Base-by-base conservation (phyloP, 2,888 invertebrate species). In the Pollenia labialis region DNA sequence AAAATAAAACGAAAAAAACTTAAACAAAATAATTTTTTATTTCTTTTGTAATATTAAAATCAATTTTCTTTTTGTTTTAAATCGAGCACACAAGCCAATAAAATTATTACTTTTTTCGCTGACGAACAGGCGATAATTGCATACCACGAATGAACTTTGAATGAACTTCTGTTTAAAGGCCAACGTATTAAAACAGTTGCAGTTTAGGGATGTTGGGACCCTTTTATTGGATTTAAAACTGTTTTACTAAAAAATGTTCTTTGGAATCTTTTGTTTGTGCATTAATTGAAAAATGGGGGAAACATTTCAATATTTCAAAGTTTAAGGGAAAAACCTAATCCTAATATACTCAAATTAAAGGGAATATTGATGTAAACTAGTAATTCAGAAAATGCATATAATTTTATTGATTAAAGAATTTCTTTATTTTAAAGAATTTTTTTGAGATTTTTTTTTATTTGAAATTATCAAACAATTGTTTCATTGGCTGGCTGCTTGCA, bases 381-480 rank as follows among this genome's bases (percentile, higher is more conserved):
- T 32, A 32, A 32, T 32, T 0, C 4, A 12, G 44, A 16, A 52
- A 12, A 12, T n/a, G 32, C 52, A 74, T 46, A 23, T 32, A 72
- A 72, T 54, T 72, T 50, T 74, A 66, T 81, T 72, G 64, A 64
- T 54, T 72, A 48, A 72, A 64, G 54, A 23, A 62, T 62, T 64
- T 81, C 8, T 54, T 81, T 71, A 12, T 72, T 54, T 72, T 12
- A 71, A 44, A 44, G 23, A 14, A 18, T 44, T 75, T 23, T 23
- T 2, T 23, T 23, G 2, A 23, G 3, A 23, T n/a, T 2, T 23
- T 23, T 75, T 42, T 64, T 77, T 66, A 0, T 60, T 50, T 74
- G 66, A 62, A 7, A 40, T 42, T 23, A 18, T 64, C 52, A 71
- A 46, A 23, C 23, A 81, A 75, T 46, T 54, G 23, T 64, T 14